A percentile compares a stretch with the other conserved stretches of the same genome.
Conservation (phyloP, 2,888 invertebrate genomes). For the Candidula unifasciata region DNA sequence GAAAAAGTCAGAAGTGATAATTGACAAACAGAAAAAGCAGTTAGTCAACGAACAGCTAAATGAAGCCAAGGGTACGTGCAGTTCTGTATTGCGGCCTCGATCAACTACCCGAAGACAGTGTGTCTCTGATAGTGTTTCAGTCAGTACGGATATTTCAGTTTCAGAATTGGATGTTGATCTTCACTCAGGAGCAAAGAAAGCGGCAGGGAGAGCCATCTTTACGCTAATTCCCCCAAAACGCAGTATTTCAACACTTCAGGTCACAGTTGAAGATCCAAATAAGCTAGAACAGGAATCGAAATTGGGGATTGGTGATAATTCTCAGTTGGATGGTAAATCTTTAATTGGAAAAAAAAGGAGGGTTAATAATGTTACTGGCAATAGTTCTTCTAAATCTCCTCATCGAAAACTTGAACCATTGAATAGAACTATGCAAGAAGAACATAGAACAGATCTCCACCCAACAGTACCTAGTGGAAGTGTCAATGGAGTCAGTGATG, state of each 20-base stretch:
- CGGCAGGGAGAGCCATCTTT: conserved; percentile 9
- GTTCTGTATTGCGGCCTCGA: conserved; percentile 22
- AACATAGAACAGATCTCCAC: background rate
- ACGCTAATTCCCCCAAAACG: conserved; percentile 14
- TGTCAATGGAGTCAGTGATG: background rate
- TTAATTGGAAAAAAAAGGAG: conserved; percentile 7
- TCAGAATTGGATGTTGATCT: conserved; percentile 1
- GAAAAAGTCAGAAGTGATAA: conserved; percentile 43
- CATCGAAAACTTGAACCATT: conserved; percentile 26
- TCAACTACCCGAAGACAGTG: background rate
- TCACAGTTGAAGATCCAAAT: conserved; percentile 15
- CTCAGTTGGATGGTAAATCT: conserved; percentile 25
- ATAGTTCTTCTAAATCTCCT: conserved; percentile 33
- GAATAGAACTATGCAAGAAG: conserved; percentile 45
- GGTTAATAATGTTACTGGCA: background rate
- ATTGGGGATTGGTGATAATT: conserved; percentile 35
- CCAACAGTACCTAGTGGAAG: background rate
- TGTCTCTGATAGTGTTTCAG: conserved; percentile 46
- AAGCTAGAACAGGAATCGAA: conserved; percentile 35
- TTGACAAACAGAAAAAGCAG: conserved; percentile 40
- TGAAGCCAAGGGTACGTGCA: conserved; percentile 28
- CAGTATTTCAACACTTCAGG: conserved; percentile 4
- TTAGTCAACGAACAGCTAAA: conserved; percentile 40
- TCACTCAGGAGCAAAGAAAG: background rate
- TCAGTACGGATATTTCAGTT: conserved; percentile 32